Base-by-base conservation (phyloP, 1,140 invertebrate genomes). In the Ips nitidus region DNA sequence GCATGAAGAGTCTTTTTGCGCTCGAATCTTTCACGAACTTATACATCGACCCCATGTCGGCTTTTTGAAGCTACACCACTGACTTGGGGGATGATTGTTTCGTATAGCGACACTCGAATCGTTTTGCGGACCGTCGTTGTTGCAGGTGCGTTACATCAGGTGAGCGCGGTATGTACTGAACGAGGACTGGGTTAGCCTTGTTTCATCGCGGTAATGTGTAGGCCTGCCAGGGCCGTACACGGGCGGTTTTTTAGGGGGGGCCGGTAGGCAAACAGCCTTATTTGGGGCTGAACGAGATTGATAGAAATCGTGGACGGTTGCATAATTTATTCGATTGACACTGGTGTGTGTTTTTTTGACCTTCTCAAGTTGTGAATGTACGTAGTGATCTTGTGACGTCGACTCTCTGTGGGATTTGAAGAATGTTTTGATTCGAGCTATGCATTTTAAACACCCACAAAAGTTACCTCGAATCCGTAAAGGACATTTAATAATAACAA, bases 1-100 rank as follows among this genome's bases (percentile, higher is more conserved):
- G 91, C 64, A 94, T 87, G 81, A 93, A 94, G 36, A 94, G 84
- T 57, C 91, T 86, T 63, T 77, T 77, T 73, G 80, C 81, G 39
- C 66, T 71, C 39, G 81, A 81, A 73, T 89, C 86, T 80, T 90
- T 90, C 64, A 89, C 87, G 79, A 91, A 91, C 74, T 88, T 86
- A 77, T 91, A 90, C 85, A 91, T 89, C 66, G 87, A 87, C 87
- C 87, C 87, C 77, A 74, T 73, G 59, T 7, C n/a, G 52, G 40
- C 58, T 59, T 53, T 52, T 55, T 41, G 8, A 8, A 36, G 6
- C 41, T 58, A 41, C 56, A 2, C 41, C 41, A 41, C 56, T 58
- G 56, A 6, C 6, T 58, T 41, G 8, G 37, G 7, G 5, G 6
- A 40, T 3, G 8, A 42, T 41, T 22, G 45, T 50, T 50, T 50